Evolutionary conservation across 2,113 vertebrate genomes (phyloP).

Genomic region (Cephalopterus ornatus): DNA sequence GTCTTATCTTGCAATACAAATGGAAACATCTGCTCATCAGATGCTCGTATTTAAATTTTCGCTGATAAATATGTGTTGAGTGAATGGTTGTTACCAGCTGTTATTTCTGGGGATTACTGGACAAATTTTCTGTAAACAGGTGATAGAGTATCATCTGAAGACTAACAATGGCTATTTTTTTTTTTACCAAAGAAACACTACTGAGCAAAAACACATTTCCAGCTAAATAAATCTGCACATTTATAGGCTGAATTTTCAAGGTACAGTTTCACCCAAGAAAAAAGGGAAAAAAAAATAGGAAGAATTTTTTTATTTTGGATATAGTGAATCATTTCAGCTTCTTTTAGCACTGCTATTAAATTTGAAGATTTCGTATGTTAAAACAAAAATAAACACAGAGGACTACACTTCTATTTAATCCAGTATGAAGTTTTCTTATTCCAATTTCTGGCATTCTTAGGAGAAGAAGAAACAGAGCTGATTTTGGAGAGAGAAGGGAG

Average conservation of each 20-base stretch:
- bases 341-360: background rate
- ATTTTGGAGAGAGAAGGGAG: background rate
- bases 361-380: background rate
- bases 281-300: background rate
- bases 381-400: background rate
- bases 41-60: background rate
- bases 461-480: background rate
- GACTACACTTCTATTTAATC: background rate
- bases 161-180: background rate
- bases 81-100: background rate
- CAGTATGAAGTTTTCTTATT: background rate
- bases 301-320: background rate
- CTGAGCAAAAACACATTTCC: background rate
- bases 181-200: background rate
- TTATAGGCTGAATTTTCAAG: background rate
- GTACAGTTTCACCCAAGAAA: background rate
- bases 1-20: background rate
- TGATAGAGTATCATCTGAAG: background rate
- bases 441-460: background rate
- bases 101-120: background rate
- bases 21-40: conserved; percentile 14
- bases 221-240: background rate
- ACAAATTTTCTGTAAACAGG: background rate
- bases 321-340: background rate
- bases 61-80: background rate